A percentile compares a stretch with the other conserved stretches of the same genome.
These are phyloP conservation scores for Onthophagus sagittarius DNA, from an alignment of 2,888 invertebrate species.

Conservation along the genomic window DNA sequence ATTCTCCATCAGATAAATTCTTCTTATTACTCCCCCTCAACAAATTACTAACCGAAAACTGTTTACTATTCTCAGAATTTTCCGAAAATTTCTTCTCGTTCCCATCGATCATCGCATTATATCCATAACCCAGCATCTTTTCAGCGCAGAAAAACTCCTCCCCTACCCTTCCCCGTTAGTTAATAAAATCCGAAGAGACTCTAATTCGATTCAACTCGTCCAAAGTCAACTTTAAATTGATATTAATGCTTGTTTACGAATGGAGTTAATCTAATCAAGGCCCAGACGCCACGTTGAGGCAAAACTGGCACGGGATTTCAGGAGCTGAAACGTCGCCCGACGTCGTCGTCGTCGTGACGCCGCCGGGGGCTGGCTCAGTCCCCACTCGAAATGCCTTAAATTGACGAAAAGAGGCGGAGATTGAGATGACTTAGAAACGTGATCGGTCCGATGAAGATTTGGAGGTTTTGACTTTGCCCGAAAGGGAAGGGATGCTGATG, in stretches of 20 bases:
- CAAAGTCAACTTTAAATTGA: conserved; percentile 35
- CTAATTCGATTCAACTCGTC: conserved; percentile 25
- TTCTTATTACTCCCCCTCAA: conserved; percentile 42
- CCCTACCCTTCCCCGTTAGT: conserved; percentile 13
- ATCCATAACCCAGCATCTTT: background rate
- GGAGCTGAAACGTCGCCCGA: conserved; percentile 29
- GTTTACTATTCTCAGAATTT: conserved; percentile 40
- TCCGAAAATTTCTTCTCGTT: conserved; percentile 30
- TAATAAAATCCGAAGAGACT: conserved; percentile 27
- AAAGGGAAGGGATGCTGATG: background rate
- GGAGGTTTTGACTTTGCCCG: background rate
- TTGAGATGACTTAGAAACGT: background rate
- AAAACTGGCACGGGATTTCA: conserved; percentile 42
- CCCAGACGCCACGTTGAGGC: conserved; percentile 35
- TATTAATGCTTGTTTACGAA: conserved; percentile 46
- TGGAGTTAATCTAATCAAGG: conserved; percentile 42
- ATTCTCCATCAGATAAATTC: conserved; percentile 37
- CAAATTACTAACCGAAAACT: conserved; percentile 47
- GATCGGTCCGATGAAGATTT: background rate
- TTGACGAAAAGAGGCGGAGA: background rate
- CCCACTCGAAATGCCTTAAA: conserved; percentile 29
- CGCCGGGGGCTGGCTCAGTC: conserved; percentile 24
- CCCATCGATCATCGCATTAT: conserved; percentile 1
- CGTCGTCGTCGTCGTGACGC: conserved; percentile 30
- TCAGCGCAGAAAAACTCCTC: conserved; percentile 8